phyloP scores from a whole-genome alignment of 2,888 invertebrate species.

The Graphium colonna region DNA sequence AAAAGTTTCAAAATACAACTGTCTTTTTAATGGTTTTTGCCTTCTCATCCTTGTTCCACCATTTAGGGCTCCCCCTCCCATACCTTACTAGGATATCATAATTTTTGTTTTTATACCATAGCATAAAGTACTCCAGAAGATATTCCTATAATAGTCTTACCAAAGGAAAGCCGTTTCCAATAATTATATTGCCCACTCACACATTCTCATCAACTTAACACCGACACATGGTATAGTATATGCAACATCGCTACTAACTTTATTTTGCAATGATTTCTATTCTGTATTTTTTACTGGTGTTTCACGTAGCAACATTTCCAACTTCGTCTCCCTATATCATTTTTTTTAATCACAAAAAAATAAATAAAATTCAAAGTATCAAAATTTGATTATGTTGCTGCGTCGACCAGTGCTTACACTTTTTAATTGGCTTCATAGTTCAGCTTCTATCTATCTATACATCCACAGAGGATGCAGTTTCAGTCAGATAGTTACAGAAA shows the following conservation, averaged over 20 bases:
- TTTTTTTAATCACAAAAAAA: too few species aligned
- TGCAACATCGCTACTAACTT: slow-evolving; percentile 11
- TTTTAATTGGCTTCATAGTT: slow-evolving; percentile 4
- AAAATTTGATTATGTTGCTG: not conserved
- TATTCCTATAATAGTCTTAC: slow-evolving; percentile 66
- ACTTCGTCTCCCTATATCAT: too few species aligned
- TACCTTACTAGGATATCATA: slow-evolving; percentile 54
- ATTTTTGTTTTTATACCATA: slow-evolving; percentile 71
- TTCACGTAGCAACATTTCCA: slow-evolving; percentile 9
- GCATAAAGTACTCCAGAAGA: slow-evolving; percentile 34
- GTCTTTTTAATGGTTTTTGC: slow-evolving; percentile 74
- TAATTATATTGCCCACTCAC: slow-evolving; percentile 14
- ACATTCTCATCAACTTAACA: not conserved
- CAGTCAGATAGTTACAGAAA: not conserved
- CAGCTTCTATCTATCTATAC: not conserved
- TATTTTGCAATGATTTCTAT: not conserved
- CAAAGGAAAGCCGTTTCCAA: slow-evolving; percentile 31
- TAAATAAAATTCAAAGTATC: too few species aligned
- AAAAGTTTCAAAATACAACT: slow-evolving; percentile 77
- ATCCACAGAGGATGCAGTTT: slow-evolving; percentile 6
- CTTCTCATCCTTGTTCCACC: slow-evolving; percentile 34
- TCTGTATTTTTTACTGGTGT: not conserved
- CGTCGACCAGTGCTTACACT: not conserved
- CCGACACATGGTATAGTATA: slow-evolving; percentile 10
- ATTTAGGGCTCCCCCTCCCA: slow-evolving; percentile 33